These are phyloP conservation scores for Engraulis encrasicolus DNA, from an alignment of 2,113 vertebrate species.

Conservation along the genomic window DNA sequence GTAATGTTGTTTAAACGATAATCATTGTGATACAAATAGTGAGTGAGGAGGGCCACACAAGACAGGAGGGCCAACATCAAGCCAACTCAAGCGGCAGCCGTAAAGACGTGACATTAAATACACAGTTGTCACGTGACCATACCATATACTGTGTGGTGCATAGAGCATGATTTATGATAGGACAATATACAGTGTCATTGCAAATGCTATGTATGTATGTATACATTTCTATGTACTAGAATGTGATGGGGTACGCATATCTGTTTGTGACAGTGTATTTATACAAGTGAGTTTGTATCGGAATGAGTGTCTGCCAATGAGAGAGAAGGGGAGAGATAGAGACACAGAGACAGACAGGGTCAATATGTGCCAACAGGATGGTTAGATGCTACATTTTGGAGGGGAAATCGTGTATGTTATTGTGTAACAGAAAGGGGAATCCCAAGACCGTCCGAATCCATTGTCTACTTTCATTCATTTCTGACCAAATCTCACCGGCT, in stretches of 20 bases:
- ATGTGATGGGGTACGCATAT: no score
- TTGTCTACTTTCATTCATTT: neutral
- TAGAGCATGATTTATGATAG: no score
- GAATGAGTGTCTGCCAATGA: no score
- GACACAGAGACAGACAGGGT: no score
- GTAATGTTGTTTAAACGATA: conserved; percentile 55
- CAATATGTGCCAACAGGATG: no score
- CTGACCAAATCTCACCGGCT: neutral
- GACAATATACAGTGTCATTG: no score
- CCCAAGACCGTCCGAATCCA: neutral
- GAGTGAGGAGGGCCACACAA: neutral
- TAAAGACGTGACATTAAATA: neutral
- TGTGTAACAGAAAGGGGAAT: neutral
- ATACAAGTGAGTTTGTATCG: no score
- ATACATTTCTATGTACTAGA: no score
- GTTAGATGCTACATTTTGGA: neutral
- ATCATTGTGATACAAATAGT: conserved; percentile 50
- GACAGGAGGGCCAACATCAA: neutral
- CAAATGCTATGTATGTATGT: no score
- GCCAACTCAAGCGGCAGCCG: neutral
- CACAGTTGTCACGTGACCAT: neutral
- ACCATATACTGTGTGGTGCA: neutral
- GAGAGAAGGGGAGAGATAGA: no score
- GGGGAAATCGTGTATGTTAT: neutral
- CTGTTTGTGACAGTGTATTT: no score